These are phyloP conservation scores for Paramormyrops kingsleyae DNA, from an alignment of 2,113 vertebrate genomes.

Conservation along the genomic window DNA sequence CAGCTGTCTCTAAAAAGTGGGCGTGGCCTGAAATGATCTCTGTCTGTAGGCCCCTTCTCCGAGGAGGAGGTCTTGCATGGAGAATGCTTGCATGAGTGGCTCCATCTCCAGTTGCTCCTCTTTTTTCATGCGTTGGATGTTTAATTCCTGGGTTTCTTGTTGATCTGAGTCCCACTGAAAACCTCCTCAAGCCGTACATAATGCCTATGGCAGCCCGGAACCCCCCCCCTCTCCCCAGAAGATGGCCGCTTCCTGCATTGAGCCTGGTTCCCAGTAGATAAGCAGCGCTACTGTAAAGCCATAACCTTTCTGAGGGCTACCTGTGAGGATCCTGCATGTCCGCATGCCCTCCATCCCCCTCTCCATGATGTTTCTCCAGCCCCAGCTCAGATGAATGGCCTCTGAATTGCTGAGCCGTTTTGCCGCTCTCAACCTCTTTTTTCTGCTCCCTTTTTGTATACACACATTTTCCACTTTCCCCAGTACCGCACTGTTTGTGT, in stretches of 20 bases:
- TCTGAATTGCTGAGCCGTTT: not conserved
- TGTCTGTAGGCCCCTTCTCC: not conserved
- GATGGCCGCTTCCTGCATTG: not conserved
- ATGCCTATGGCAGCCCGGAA: not conserved
- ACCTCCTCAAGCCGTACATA: not conserved
- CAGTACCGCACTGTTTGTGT: not conserved
- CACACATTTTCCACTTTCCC: not conserved
- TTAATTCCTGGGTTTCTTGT: not conserved
- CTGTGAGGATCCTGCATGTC: not conserved
- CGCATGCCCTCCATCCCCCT: too few species aligned
- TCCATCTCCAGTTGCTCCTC: not conserved
- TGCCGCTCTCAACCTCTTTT: not conserved
- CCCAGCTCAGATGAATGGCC: not conserved
- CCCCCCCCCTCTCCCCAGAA: not conserved
- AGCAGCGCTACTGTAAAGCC: not conserved
- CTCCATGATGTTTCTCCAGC: not conserved
- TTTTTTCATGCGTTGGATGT: not conserved
- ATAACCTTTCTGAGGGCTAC: not conserved
- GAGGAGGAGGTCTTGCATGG: not conserved
- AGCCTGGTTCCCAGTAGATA: slow-evolving; percentile 18
- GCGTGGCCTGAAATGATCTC: not conserved
- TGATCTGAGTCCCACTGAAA: not conserved
- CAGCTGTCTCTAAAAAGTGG: not conserved
- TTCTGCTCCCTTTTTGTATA: not conserved
- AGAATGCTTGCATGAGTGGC: not conserved